Conservation (phyloP, 2,797 vertebrate species). For the Sebastes jordani region DNA sequence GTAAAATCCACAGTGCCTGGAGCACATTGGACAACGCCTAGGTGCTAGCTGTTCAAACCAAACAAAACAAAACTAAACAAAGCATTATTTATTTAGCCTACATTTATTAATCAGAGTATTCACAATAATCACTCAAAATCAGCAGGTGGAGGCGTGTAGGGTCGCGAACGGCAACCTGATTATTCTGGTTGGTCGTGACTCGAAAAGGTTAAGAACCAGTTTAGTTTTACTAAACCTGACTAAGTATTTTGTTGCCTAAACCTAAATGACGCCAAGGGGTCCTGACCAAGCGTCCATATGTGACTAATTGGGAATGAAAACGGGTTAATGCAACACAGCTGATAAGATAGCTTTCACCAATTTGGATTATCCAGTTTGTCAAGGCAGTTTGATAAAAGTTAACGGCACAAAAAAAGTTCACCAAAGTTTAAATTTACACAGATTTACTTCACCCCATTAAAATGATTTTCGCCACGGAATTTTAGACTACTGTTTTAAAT, state of each 20-base stretch:
- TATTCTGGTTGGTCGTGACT: too few species aligned
- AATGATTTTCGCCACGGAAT: neutral
- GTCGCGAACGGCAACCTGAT: too few species aligned
- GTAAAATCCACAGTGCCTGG: too few species aligned
- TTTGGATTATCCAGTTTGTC: neutral
- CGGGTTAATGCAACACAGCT: neutral
- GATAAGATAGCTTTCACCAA: neutral
- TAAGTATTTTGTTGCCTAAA: neutral
- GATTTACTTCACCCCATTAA: neutral
- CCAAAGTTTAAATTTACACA: neutral
- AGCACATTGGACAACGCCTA: too few species aligned
- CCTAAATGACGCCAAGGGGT: neutral
- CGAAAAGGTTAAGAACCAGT: neutral
- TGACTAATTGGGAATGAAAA: neutral
- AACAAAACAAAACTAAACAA: too few species aligned
- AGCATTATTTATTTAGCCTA: too few species aligned
- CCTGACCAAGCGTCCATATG: neutral
- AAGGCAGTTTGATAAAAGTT: neutral
- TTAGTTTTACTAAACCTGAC: neutral
- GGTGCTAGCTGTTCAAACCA: too few species aligned
- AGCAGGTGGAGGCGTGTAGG: too few species aligned
- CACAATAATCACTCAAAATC: too few species aligned
- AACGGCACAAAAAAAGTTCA: neutral
- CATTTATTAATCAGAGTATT: too few species aligned
- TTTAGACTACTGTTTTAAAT: slow-evolving; percentile 1